Evolutionary conservation across 2,888 invertebrate species (phyloP), one percentile per base, ranked within the genome.

Genomic region (Mesorhabditis spiculigera): DNA sequence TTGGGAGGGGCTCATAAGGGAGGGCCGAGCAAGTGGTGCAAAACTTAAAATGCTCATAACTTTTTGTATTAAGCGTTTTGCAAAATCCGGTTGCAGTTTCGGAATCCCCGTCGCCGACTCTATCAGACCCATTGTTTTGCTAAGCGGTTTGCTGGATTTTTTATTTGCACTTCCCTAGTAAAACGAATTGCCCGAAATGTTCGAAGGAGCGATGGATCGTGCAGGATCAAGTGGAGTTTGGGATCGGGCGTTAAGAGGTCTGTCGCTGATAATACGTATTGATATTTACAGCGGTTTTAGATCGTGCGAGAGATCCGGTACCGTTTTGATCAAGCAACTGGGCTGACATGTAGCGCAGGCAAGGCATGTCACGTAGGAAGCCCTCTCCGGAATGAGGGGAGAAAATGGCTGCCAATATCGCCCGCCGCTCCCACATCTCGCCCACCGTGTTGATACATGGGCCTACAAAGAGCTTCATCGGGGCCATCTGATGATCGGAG

Each of bases 321-420:
- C 64, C 86, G 88, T 70, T 89, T 90, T 44, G 87, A 87, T 66
- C 87, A 87, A 73, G 83, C 81, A 65, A 90, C 90, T 0, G 83
- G 87, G 61, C 85, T 90, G 4, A 90, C 90, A 5, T 89, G 89
- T 16, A 89, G 89, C 87, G 90, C 90, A 45, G 78, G 72, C 69
- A 44, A 16, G 10, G 10, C 4, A 63, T 63, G 10, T 63, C 28
- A 28, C 28, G 28, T 28, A 28, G 28, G 28, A 28, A 28, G 28
- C 28, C 28, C 28, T 28, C 28, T 28, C 28, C 28, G 28, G 28
- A 28, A 28, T 28, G 28, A 28, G 28, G 28, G 28, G 28, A 28
- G 28, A 28, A 28, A 28, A 28, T 28, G 28, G 84, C 86, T 86
- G 58, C 86, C 89, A 45, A 83, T 89, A 77, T 88, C 88, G 45